These are phyloP conservation scores for Vulpes ferrilata DNA, from an alignment of 2,113 vertebrate genomes.

Conservation along the genomic window DNA sequence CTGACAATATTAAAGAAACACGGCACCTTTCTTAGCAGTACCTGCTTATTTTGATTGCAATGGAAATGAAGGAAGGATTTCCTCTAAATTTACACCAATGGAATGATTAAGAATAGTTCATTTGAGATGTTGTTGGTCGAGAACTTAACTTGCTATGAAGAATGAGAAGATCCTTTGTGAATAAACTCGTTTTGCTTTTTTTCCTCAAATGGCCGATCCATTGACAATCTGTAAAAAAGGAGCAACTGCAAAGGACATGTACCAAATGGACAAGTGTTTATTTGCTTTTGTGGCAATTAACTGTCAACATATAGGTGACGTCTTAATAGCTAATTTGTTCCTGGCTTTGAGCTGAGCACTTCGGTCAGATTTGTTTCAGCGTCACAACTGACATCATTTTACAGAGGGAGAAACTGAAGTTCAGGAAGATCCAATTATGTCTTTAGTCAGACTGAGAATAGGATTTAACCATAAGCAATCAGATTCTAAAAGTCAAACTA, in stretches of 20 bases:
- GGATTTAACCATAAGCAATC: neutral
- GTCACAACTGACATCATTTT: neutral
- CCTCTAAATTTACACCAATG: neutral
- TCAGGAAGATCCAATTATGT: neutral
- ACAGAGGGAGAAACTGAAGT: neutral
- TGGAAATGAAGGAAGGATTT: neutral
- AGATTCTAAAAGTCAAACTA: neutral
- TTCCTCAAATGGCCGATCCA: neutral
- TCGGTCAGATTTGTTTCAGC: neutral
- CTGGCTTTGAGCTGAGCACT: neutral
- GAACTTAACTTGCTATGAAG: neutral
- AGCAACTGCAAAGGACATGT: neutral
- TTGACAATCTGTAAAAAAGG: neutral
- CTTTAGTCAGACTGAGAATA: neutral
- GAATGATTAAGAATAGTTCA: neutral
- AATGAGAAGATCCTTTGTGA: neutral
- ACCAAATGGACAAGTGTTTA: neutral
- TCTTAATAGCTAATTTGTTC: neutral
- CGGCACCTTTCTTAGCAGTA: neutral
- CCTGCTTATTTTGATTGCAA: neutral
- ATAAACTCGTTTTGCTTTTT: neutral
- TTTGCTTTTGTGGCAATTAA: neutral
- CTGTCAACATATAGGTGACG: neutral
- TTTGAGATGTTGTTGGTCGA: neutral
- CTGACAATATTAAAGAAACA: neutral